Evolutionary conservation across 2,888 invertebrate genomes (phyloP), one percentile per base, ranked within the genome.

Genomic region (Gortyna flavago): DNA sequence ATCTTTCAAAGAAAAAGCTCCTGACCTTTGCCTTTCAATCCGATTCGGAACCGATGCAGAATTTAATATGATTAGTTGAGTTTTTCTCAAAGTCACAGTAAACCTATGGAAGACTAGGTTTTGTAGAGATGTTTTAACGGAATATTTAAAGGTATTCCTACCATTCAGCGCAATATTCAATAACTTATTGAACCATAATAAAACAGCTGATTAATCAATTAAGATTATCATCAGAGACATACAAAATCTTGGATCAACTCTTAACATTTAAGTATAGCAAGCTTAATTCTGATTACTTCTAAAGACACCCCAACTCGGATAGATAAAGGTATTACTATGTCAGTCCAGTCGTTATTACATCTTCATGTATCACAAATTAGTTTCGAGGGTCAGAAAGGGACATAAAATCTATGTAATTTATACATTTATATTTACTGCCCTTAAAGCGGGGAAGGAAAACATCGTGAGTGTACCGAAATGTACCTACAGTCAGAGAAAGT

Each of bases 41-140:
- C 84, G 80, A 87, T 90, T 80, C 87, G 89, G 85, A 89, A 85
- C 79, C 84, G 87, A 88, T 83, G 88, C 69, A 84, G 79, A 92
- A 90, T 92, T 89, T 90, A 91, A 93, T 92, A 90, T 91, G 84
- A 89, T 92, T 91, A 91, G 90, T 90, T 89, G 89, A 90, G 89
- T 86, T 89, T 88, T 91, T 88, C 4, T 87, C 84, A 87, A 88
- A 91, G 89, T 85, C 4, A 18, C 16, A 51, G 0, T 72, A 48
- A 7, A 38, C 16, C 29, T 51, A n/a, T n/a, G 18, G 21, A 51
- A 29, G 21, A 29, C 11, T 48, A 68, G 21, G 29, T 16, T 35
- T 69, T 13, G 5, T 48, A 48, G n/a, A 48, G 32, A 44, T 41
- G 9, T 25, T 51, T 41, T 25, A 61, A 25, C 25, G 21, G 41